Evolutionary conservation across 2,797 vertebrate species (phyloP), one percentile per base, ranked within the genome.

Genomic region (Neostethus bicornis): DNA sequence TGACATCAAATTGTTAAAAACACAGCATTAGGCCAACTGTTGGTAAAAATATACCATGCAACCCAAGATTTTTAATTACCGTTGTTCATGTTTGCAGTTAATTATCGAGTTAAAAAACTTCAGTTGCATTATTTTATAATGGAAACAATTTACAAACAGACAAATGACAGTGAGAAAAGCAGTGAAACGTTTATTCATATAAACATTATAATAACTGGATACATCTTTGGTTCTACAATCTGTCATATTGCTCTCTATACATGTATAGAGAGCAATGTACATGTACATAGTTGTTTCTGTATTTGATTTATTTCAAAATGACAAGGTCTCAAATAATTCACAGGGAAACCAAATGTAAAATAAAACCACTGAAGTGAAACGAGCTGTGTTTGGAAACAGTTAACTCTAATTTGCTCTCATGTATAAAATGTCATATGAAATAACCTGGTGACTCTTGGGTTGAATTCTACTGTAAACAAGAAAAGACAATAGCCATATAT

Each of bases 171-270:
- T 28, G 35, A 57, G 42, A 5, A 11, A n/a, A 6, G 57, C 57
- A 61, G 61, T 66, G 77, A 70, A 69, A 41, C 32, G 58, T 89
- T 88, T 87, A 82, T 84, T 88, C 25, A 68, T 56, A 64, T 64
- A 44, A 67, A 75, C 52, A 66, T 41, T 49, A 65, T 51, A 47
- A 78, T 60, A 75, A 83, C 26, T 62, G 56, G 38, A 77, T 57
- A 60, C 53, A 71, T 75, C 66, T 76, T 69, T 76, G 58, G 49
- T 66, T 58, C 48, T 73, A 67, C 47, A 37, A 67, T 60, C 55
- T 63, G 50, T 49, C 47, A 62, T 24, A 51, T 55, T 53, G 54
- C 37, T 52, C 31, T 57, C 46, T 49, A 50, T 66, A 62, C 71
- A 76, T n/a, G n/a, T n/a, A n/a, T n/a, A n/a, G n/a, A n/a, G n/a